These are phyloP conservation scores for Trypoxylus dichotomus DNA, from an alignment of 1,140 invertebrate species.

Conservation along the genomic window DNA sequence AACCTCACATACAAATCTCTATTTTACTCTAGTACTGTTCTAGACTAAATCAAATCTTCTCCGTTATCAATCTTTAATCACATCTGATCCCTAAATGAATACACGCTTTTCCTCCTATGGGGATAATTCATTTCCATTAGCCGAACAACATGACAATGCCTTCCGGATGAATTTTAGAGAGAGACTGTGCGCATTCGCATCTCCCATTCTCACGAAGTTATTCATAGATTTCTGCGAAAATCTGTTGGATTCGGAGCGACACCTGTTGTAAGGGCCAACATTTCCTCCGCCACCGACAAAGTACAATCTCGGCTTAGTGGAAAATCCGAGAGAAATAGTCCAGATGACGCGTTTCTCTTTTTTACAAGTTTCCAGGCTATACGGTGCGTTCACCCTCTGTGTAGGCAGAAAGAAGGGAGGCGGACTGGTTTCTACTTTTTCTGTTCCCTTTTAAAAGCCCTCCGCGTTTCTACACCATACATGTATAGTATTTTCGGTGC, in stretches of 20 bases:
- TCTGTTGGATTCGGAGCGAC: slow-evolving; percentile 16
- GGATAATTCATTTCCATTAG: slow-evolving; percentile 22
- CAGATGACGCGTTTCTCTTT: slow-evolving; percentile 18
- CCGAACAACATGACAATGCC: background rate
- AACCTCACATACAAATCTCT: background rate
- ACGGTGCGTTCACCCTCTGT: background rate
- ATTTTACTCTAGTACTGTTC: background rate
- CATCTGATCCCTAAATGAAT: background rate
- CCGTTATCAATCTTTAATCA: slow-evolving; percentile 3
- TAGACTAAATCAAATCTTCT: background rate
- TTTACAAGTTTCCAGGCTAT: background rate
- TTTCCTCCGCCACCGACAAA: background rate
- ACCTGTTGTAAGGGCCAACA: slow-evolving; percentile 18
- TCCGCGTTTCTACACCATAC: background rate
- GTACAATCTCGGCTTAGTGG: slow-evolving; percentile 3
- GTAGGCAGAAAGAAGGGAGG: background rate
- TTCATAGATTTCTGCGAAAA: slow-evolving; percentile 4
- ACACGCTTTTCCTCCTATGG: background rate
- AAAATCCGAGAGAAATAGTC: slow-evolving; percentile 12
- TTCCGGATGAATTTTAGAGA: slow-evolving; percentile 7
- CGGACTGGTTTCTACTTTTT: background rate
- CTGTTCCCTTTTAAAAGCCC: slow-evolving; percentile 2
- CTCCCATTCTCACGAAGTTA: background rate
- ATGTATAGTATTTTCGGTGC: slow-evolving; percentile 7
- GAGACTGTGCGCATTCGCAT: background rate